These are phyloP conservation scores for Geotrypetes seraphini DNA, from an alignment of 2,797 vertebrate species.

Conservation along the genomic window DNA sequence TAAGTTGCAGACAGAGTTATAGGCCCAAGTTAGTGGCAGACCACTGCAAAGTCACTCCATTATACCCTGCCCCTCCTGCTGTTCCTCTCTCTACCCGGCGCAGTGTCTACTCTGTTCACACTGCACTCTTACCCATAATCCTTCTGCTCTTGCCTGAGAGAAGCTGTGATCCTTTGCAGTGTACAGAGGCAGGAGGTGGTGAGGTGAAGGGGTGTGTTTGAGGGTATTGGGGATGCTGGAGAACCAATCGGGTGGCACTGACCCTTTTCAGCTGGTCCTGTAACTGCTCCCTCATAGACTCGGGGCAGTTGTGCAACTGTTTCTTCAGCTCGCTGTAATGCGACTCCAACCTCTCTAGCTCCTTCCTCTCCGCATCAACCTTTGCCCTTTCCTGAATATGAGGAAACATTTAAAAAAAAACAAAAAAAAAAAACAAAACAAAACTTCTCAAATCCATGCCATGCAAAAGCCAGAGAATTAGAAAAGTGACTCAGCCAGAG, in stretches of 20 bases:
- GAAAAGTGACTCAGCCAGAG: not conserved
- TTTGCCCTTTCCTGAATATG: slow-evolving; percentile 84
- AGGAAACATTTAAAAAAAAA: slow-evolving; percentile 52
- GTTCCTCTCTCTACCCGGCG: too few relatives aligned
- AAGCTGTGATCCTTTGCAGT: slow-evolving; percentile 20
- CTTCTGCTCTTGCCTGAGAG: slow-evolving; percentile 15
- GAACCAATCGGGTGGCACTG: slow-evolving; percentile 56
- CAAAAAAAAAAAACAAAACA: slow-evolving; percentile 20
- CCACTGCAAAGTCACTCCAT: too few relatives aligned
- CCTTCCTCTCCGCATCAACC: slow-evolving; percentile 82
- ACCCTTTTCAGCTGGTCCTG: slow-evolving; percentile 93
- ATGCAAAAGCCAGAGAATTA: slow-evolving; percentile 32
- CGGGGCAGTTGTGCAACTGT: slow-evolving; percentile 94
- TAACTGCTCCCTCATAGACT: slow-evolving; percentile 89
- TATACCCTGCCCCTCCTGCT: slow-evolving; percentile 12
- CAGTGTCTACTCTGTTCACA: slow-evolving; percentile 16
- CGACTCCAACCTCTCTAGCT: slow-evolving; percentile 81
- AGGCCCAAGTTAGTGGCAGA: too few relatives aligned
- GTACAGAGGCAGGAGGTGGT: slow-evolving; percentile 19
- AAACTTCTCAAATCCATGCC: slow-evolving; percentile 55
- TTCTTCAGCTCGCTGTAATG: slow-evolving; percentile 84
- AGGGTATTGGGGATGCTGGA: slow-evolving; percentile 14
- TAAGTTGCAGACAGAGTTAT: too few relatives aligned
- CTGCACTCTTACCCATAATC: slow-evolving; percentile 18
- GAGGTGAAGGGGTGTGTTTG: slow-evolving; percentile 18